These are phyloP conservation scores for Notothenia coriiceps DNA, from an alignment of 2,113 vertebrate genomes.

Conservation along the genomic window DNA sequence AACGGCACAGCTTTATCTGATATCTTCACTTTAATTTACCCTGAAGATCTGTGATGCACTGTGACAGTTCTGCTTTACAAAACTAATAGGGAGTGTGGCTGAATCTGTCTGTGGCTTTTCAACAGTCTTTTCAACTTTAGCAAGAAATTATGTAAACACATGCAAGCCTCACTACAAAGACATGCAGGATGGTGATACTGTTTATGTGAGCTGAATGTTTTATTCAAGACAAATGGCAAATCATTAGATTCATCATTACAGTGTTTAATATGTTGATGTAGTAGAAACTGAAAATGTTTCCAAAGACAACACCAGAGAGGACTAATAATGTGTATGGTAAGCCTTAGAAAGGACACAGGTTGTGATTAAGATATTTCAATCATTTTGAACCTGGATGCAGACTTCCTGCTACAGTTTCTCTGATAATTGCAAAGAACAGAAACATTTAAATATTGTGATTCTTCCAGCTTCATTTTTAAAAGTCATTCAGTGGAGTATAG, in stretches of 20 bases:
- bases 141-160: background rate
- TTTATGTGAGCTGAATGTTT: background rate
- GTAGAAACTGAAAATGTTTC: too few relatives aligned
- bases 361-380: background rate
- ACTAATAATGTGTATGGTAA: background rate
- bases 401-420: too few relatives aligned
- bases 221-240: background rate
- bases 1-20: conserved; percentile 3
- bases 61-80: background rate
- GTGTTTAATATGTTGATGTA: background rate
- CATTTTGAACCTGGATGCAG: too few relatives aligned
- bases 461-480: too few relatives aligned
- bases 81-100: background rate
- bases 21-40: conserved; percentile 7
- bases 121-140: conserved; percentile 4
- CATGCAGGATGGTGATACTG: background rate
- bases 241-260: too few relatives aligned
- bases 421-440: too few relatives aligned
- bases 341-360: background rate
- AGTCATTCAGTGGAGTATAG: too few relatives aligned
- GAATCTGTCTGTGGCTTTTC: conserved; percentile 5
- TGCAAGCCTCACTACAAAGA: background rate
- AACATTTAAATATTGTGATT: background rate
- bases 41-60: conserved; percentile 28
- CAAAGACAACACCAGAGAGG: background rate